Conservation (phyloP, 1,140 invertebrate species). For the Papilio polytes region DNA sequence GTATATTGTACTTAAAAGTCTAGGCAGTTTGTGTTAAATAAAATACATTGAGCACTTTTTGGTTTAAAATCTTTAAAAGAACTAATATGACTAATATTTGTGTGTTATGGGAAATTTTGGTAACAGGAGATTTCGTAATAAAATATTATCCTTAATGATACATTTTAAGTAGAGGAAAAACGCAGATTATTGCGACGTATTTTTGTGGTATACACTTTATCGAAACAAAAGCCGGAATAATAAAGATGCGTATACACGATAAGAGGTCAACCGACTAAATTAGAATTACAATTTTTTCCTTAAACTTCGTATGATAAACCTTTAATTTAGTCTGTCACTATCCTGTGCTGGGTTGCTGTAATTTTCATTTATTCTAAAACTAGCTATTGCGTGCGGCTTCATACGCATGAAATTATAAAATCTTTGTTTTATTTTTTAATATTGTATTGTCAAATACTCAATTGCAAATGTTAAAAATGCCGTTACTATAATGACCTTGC, state of each 20-base stretch:
- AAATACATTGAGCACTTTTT: too few relatives aligned
- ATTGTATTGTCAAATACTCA: too few relatives aligned
- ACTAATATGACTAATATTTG: too few relatives aligned
- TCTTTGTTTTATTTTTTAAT: too few relatives aligned
- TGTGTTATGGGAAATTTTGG: not conserved
- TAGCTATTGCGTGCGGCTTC: too few relatives aligned
- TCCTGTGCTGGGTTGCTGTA: not conserved
- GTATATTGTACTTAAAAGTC: too few relatives aligned
- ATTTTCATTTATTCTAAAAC: too few relatives aligned
- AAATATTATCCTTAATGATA: not conserved
- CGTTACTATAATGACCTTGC: too few relatives aligned
- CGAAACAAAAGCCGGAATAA: constrained; percentile 27
- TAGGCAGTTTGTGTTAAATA: too few relatives aligned
- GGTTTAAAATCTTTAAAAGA: too few relatives aligned
- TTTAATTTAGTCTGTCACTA: constrained; percentile 12
- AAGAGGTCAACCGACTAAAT: constrained; percentile 17
- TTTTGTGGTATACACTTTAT: not conserved
- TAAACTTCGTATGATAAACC: constrained; percentile 20
- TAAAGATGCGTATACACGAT: constrained; percentile 27
- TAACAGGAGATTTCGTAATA: not conserved
- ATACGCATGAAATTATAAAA: too few relatives aligned
- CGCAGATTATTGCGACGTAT: not conserved
- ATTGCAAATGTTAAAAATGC: too few relatives aligned
- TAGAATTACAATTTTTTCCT: constrained; percentile 32
- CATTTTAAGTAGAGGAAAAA: not conserved